A percentile compares a stretch with the other conserved stretches of the same genome.
Evolutionary conservation across 2,888 invertebrate genomes (phyloP).

Genomic region (Thymelicus sylvestris): DNA sequence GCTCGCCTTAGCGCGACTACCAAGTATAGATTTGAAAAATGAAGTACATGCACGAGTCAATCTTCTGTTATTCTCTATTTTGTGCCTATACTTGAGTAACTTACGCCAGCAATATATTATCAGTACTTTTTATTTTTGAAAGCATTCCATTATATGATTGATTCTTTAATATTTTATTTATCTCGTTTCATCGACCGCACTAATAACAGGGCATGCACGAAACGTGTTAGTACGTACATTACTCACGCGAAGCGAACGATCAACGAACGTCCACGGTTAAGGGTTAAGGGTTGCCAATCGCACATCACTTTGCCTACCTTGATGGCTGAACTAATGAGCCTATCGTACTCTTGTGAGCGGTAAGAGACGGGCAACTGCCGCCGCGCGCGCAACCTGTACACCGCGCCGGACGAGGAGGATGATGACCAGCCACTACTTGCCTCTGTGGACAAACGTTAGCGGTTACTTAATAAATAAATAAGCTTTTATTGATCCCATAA

Average conservation of each 20-base stretch:
- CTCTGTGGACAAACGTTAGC: slow-evolving; percentile 42
- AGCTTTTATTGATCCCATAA: too few relatives aligned
- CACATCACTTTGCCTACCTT: slow-evolving; percentile 70
- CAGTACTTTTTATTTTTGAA: too few relatives aligned
- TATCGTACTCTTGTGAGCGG: slow-evolving; percentile 96
- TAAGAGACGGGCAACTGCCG: slow-evolving; percentile 92
- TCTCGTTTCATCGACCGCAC: too few relatives aligned
- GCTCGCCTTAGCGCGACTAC: too few relatives aligned
- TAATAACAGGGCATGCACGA: neutral
- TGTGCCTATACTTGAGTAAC: too few relatives aligned
- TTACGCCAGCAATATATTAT: too few relatives aligned
- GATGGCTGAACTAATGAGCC: slow-evolving; percentile 96
- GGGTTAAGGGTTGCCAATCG: slow-evolving; percentile 18
- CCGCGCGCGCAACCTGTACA: slow-evolving; percentile 93
- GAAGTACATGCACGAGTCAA: too few relatives aligned
- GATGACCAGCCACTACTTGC: slow-evolving; percentile 64
- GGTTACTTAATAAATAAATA: too few relatives aligned
- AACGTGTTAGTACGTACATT: neutral
- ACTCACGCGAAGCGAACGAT: slow-evolving; percentile 13
- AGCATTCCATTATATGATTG: too few relatives aligned
- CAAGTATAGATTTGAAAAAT: too few relatives aligned
- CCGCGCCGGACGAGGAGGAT: slow-evolving; percentile 86
- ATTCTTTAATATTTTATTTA: too few relatives aligned
- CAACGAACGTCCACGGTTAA: slow-evolving; percentile 15
- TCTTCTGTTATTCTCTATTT: too few relatives aligned